Evolutionary conservation across 2,797 vertebrate genomes (phyloP).

Genomic region (Gobionotothen gibberifrons): DNA sequence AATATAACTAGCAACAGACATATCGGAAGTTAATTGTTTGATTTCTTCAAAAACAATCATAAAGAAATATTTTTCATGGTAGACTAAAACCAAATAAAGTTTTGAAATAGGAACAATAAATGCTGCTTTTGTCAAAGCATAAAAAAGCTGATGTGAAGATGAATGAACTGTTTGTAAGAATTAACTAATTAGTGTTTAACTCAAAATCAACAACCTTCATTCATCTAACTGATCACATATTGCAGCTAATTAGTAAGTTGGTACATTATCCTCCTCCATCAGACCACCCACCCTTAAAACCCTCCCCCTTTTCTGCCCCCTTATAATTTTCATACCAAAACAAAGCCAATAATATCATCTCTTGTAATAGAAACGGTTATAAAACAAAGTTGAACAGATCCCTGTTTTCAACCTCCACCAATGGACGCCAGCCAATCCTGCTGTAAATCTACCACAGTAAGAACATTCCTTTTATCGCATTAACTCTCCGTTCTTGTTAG

Average conservation of each 20-base stretch:
- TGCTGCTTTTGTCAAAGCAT: not conserved
- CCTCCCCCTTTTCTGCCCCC: not conserved
- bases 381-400: slow-evolving; percentile 21
- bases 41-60: not conserved
- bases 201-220: not conserved
- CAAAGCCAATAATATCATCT: slow-evolving; percentile 36
- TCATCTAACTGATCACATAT: not conserved
- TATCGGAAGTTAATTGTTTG: not conserved
- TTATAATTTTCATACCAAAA: not conserved
- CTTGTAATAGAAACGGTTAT: slow-evolving; percentile 24
- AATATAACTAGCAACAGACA: not conserved
- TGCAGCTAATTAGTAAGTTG: slow-evolving; percentile 1
- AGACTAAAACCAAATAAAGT: not conserved
- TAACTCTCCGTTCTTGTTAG: slow-evolving; percentile 55
- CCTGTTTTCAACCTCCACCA: slow-evolving; percentile 20
- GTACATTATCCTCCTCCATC: not conserved
- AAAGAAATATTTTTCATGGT: not conserved
- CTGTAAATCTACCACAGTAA: slow-evolving; percentile 52
- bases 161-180: no score
- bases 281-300: not conserved
- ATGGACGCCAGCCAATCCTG: slow-evolving; percentile 49
- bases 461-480: slow-evolving; percentile 52
- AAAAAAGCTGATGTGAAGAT: not conserved
- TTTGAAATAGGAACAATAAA: not conserved
- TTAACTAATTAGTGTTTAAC: not conserved